Evolutionary conservation across 1,140 invertebrate species (phyloP), one percentile per base, ranked within the genome.

Genomic region (Luehdorfia chinensis): DNA sequence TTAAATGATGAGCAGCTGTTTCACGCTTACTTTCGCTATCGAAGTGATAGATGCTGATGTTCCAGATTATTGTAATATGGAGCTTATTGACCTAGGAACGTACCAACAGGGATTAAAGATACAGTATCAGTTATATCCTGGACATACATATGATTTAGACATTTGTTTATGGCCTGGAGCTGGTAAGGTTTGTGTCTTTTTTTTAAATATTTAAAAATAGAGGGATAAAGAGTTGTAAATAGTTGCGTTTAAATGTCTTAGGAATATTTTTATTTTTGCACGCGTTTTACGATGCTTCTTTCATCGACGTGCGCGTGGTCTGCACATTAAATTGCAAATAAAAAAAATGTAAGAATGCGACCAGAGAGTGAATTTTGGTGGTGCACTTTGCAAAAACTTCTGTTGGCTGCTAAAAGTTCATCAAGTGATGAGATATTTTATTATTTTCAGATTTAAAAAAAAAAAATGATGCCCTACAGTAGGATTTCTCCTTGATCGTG

Each of bases 161-260:
- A 53, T 84, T n/a, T 31, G 75, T 8, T 68, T 83, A 28, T 84
- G 76, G 75, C 67, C 78, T 18, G 73, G 79, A 48, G 56, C 57
- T 8, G 67, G 65, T 12, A 84, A 84, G 70, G 80, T 84, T 50
- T 34, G n/a, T 41, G 21, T 13, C 7, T 9, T 21, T 39, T 7
- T 28, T 45, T 14, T 23, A 16, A 9, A 19, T 18, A 18, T 32
- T 18, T 6, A 28, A 18, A 28, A n/a, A n/a, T n/a, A n/a, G n/a
- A n/a, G n/a, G n/a, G n/a, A n/a, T n/a, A n/a, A n/a, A n/a, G n/a
- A n/a, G n/a, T n/a, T n/a, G n/a, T n/a, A n/a, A n/a, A n/a, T n/a
- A n/a, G n/a, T n/a, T n/a, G n/a, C n/a, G n/a, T n/a, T n/a, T n/a
- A n/a, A n/a, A n/a, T n/a, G 8, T 25, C 0, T 33, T 23, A 23